phyloP scores from a whole-genome alignment of 2,888 invertebrate genomes.

The Cryptocephalus moraei region DNA sequence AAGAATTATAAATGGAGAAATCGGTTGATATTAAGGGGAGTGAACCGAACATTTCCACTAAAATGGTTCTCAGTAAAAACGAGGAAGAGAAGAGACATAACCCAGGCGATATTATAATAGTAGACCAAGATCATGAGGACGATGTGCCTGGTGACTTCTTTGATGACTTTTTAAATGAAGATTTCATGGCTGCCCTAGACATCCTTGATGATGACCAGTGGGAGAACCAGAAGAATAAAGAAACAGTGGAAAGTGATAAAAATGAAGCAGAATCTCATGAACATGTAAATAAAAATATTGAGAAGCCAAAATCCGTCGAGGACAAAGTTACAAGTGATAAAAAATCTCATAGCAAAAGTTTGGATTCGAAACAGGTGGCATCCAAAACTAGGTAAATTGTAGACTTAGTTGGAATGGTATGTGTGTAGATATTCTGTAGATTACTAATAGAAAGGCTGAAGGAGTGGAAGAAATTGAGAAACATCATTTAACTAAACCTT shows the following conservation, averaged over 20 bases:
- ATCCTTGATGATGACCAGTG: conserved; percentile 34
- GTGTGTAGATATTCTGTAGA: too few species aligned
- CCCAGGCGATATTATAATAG: neutral
- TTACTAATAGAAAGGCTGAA: too few species aligned
- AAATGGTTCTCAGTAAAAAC: conserved; percentile 1
- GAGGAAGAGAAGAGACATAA: conserved; percentile 10
- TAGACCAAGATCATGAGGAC: conserved; percentile 22
- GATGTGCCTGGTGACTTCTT: conserved; percentile 37
- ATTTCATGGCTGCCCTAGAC: conserved; percentile 37
- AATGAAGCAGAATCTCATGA: neutral
- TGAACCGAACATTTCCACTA: neutral
- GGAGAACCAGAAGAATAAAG: neutral
- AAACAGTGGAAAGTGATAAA: conserved; percentile 3
- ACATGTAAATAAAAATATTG: conserved; percentile 1
- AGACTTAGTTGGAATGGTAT: too few species aligned
- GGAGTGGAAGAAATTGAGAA: too few species aligned
- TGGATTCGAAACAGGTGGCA: neutral
- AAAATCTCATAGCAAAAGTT: conserved; percentile 4
- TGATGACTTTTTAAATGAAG: conserved; percentile 37
- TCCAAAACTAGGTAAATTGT: neutral
- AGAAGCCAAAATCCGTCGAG: conserved; percentile 1
- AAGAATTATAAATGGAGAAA: neutral
- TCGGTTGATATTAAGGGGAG: neutral
- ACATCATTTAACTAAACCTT: too few species aligned
- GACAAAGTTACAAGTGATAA: conserved; percentile 11